phyloP scores from a whole-genome alignment of 2,888 invertebrate genomes.

The Norana najaformis region DNA sequence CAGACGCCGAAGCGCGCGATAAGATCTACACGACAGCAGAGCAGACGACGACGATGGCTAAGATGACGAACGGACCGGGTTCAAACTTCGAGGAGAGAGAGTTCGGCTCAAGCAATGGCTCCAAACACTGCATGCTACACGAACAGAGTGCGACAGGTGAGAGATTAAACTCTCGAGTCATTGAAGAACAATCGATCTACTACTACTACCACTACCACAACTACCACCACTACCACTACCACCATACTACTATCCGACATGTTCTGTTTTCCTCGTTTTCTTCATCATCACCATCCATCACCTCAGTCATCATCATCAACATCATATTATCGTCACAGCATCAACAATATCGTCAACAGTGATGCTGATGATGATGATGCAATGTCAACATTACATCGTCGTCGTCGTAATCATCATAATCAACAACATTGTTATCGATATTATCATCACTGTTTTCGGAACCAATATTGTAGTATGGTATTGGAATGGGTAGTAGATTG shows the following conservation, averaged over 20 bases:
- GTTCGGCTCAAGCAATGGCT: background rate
- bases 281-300: background rate
- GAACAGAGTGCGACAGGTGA: background rate
- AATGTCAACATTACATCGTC: background rate
- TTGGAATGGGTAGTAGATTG: too few relatives aligned
- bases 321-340: background rate
- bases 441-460: background rate
- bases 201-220: too few relatives aligned
- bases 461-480: too few relatives aligned
- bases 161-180: background rate
- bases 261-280: too few relatives aligned
- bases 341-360: background rate
- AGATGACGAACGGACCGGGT: background rate
- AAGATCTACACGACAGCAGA: background rate
- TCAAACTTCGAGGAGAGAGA: slow-evolving; percentile 7
- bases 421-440: background rate
- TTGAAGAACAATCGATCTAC: too few relatives aligned
- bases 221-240: too few relatives aligned
- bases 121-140: slow-evolving; percentile 2
- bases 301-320: background rate
- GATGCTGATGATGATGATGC: background rate
- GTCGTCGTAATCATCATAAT: too few relatives aligned
- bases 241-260: too few relatives aligned
- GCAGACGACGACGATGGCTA: background rate
- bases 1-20: slow-evolving; percentile 25